Percentiles rank a stretch among this genome's conserved stretches.
These are phyloP conservation scores for Oligia fasciuncula DNA, from an alignment of 2,888 invertebrate species.

Conservation along the genomic window DNA sequence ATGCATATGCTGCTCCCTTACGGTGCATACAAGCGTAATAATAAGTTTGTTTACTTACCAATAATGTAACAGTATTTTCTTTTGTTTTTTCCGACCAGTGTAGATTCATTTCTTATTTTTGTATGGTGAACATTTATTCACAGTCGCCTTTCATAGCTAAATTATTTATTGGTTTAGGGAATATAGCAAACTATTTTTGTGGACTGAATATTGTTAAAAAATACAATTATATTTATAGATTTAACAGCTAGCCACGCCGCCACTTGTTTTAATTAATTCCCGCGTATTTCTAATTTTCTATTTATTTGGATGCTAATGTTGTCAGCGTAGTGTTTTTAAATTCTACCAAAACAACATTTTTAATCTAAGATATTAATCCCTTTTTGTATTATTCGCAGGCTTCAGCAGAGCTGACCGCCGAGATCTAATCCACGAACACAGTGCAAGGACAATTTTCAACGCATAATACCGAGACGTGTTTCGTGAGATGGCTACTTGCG, in stretches of 20 bases:
- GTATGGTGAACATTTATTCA: background rate
- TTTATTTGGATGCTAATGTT: background rate
- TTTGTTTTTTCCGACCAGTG: background rate
- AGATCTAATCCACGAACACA: slow-evolving; percentile 74
- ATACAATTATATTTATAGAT: no score
- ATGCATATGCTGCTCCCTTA: no score
- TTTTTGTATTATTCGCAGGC: slow-evolving; percentile 68
- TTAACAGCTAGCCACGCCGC: background rate
- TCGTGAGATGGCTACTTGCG: slow-evolving; percentile 49
- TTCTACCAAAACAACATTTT: slow-evolving; percentile 7
- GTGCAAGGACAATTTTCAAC: slow-evolving; percentile 69
- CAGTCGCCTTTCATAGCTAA: background rate
- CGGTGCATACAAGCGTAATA: background rate
- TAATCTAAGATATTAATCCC: background rate
- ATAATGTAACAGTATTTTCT: background rate
- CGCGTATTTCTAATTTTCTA: background rate
- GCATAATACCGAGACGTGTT: slow-evolving; percentile 45
- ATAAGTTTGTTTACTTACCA: background rate
- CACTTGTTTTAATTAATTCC: background rate
- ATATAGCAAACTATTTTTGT: background rate
- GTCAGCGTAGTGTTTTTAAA: background rate
- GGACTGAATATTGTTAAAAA: background rate
- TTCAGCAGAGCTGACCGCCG: slow-evolving; percentile 79
- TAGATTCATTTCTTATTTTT: background rate
- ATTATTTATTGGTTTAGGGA: background rate